These are phyloP conservation scores for Lanistes nyassanus DNA, from an alignment of 1,140 invertebrate genomes.

Conservation along the genomic window DNA sequence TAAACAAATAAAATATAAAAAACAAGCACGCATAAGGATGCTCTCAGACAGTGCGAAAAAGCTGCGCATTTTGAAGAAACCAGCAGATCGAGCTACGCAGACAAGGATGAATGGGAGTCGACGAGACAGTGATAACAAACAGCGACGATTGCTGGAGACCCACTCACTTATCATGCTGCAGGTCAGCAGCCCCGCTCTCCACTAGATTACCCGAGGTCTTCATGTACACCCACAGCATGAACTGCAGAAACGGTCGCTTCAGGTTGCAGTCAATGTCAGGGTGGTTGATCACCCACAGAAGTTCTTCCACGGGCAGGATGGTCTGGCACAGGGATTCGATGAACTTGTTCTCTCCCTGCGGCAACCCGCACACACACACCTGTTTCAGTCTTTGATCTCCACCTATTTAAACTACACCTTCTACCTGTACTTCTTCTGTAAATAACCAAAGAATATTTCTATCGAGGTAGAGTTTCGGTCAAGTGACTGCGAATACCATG, in stretches of 20 bases:
- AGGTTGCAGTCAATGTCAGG: conserved; percentile 59
- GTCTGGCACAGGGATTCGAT: conserved; percentile 68
- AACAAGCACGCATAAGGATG: no score
- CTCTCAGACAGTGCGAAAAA: no score
- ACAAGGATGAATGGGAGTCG: no score
- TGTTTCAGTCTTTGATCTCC: not conserved
- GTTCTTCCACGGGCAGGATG: conserved; percentile 62
- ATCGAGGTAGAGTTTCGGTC: not conserved
- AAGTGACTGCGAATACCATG: not conserved
- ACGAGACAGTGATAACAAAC: no score
- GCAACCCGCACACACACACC: not conserved
- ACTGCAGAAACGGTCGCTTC: conserved; percentile 64
- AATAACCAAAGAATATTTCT: no score
- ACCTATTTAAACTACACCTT: not conserved
- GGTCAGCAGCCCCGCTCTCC: conserved; percentile 64
- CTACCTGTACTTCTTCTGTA: not conserved
- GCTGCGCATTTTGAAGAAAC: no score
- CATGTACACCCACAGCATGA: conserved; percentile 66
- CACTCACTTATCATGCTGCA: conserved; percentile 65
- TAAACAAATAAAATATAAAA: no score
- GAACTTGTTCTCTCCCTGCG: conserved; percentile 67
- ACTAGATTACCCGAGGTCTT: conserved; percentile 60
- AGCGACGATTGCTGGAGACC: no score
- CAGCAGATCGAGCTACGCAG: no score
- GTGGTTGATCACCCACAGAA: conserved; percentile 63